These are phyloP conservation scores for Sweltsa coloradensis DNA, from an alignment of 1,140 invertebrate species.

Conservation along the genomic window DNA sequence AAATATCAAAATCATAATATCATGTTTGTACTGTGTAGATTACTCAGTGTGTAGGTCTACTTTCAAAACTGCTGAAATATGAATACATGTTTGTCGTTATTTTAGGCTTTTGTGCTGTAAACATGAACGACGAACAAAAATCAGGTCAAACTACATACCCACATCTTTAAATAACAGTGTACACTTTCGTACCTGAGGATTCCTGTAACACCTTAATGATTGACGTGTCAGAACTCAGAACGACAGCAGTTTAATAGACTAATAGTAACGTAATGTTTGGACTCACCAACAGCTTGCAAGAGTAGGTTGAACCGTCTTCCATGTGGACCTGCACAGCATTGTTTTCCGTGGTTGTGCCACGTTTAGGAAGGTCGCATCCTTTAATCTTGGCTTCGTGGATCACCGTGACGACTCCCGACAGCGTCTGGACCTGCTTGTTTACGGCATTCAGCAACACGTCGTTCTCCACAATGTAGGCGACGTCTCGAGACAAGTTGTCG, in stretches of 20 bases:
- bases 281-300: conserved; percentile 47
- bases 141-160: neutral
- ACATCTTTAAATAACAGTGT: neutral
- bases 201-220: neutral
- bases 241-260: neutral
- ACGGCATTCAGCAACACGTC: conserved; percentile 69
- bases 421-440: conserved; percentile 37
- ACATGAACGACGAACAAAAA: neutral
- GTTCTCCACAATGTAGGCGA: conserved; percentile 93
- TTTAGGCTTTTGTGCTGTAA: neutral
- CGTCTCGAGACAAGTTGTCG: conserved; percentile 50
- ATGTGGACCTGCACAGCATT: conserved; percentile 32
- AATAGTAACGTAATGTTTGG: too few species aligned
- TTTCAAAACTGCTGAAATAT: too few species aligned
- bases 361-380: conserved; percentile 34
- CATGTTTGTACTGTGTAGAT: too few species aligned
- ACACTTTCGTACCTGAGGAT: neutral
- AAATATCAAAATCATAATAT: too few species aligned
- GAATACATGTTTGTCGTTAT: neutral
- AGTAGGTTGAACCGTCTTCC: conserved; percentile 39
- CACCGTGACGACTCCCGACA: conserved; percentile 31
- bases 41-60: too few species aligned
- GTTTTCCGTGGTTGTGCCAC: conserved; percentile 10
- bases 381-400: conserved; percentile 37
- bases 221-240: neutral